Conservation (phyloP, 2,888 invertebrate genomes). For the Pseudeuparius sepicola region DNA sequence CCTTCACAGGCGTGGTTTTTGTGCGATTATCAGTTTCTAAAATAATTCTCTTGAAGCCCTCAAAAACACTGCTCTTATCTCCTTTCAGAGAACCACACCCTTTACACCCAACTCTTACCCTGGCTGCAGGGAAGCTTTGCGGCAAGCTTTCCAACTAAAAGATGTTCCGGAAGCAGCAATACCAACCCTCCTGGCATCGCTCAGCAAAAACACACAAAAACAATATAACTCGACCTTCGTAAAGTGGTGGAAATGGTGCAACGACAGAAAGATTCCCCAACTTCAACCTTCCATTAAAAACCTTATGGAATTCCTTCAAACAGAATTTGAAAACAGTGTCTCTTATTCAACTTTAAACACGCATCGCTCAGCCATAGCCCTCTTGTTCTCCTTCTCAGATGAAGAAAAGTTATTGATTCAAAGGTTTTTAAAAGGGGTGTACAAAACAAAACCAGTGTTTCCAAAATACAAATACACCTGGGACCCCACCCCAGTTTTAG, state of each 20-base stretch:
- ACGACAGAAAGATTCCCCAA: too few species aligned
- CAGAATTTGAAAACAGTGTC: neutral
- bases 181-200: too few species aligned
- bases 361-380: constrained; percentile 21
- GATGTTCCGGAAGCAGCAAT: too few species aligned
- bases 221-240: constrained; percentile 22
- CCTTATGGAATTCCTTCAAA: constrained; percentile 3
- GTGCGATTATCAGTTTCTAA: too few species aligned
- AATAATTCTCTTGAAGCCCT: constrained; percentile 23
- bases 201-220: constrained; percentile 20
- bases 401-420: constrained; percentile 16
- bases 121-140: constrained; percentile 26
- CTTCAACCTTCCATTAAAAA: too few species aligned
- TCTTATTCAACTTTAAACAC: constrained; percentile 22
- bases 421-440: constrained; percentile 23
- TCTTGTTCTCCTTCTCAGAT: constrained; percentile 14
- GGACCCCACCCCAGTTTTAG: constrained; percentile 22
- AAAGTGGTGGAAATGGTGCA: constrained; percentile 9
- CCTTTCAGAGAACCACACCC: constrained; percentile 26
- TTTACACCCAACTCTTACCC: constrained; percentile 22
- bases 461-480: constrained; percentile 24
- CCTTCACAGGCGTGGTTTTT: constrained; percentile 28
- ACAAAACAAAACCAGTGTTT: constrained; percentile 18
- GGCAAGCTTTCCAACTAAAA: constrained; percentile 21
- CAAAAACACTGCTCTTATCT: constrained; percentile 22